Conservation (phyloP, 2,797 vertebrate genomes). For the Selene dorsalis region DNA sequence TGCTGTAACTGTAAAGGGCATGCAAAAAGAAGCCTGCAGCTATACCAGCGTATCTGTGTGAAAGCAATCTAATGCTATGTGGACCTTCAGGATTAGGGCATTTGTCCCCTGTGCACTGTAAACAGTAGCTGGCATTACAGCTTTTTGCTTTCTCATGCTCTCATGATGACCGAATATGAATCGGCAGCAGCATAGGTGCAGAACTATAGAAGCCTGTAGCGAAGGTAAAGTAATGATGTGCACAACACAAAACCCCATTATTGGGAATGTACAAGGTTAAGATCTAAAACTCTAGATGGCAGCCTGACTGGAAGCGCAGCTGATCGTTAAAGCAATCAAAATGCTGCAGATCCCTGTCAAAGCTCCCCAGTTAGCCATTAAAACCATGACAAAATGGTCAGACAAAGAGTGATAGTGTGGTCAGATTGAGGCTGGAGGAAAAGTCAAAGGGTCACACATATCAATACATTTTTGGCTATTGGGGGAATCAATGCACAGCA, state of each 20-base stretch:
- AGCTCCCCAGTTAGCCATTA: background rate
- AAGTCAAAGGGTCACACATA: background rate
- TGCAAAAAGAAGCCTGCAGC: slow-evolving; percentile 32
- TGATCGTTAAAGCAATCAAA: background rate
- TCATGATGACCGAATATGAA: slow-evolving; percentile 56
- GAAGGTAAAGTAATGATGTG: slow-evolving; percentile 27
- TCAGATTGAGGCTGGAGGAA: background rate
- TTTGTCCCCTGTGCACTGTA: slow-evolving; percentile 61
- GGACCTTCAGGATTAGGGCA: slow-evolving; percentile 56
- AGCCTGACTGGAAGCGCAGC: background rate
- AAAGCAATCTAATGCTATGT: slow-evolving; percentile 60
- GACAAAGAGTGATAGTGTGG: background rate
- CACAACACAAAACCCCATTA: slow-evolving; percentile 19
- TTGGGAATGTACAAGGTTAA: background rate
- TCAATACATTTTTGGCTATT: slow-evolving; percentile 15
- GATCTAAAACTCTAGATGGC: background rate
- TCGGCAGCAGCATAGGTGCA: slow-evolving; percentile 43
- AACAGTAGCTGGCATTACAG: slow-evolving; percentile 48
- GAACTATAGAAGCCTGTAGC: slow-evolving; percentile 39
- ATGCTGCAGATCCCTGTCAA: background rate
- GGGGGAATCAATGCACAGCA: background rate
- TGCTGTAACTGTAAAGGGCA: slow-evolving; percentile 12
- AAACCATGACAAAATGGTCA: background rate
- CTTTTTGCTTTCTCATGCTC: slow-evolving; percentile 40
- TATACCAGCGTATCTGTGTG: slow-evolving; percentile 43